A percentile compares a stretch with the other conserved stretches of the same genome.
phyloP scores from a whole-genome alignment of 2,113 vertebrate genomes.

The Mesoclemmys tuberculata region DNA sequence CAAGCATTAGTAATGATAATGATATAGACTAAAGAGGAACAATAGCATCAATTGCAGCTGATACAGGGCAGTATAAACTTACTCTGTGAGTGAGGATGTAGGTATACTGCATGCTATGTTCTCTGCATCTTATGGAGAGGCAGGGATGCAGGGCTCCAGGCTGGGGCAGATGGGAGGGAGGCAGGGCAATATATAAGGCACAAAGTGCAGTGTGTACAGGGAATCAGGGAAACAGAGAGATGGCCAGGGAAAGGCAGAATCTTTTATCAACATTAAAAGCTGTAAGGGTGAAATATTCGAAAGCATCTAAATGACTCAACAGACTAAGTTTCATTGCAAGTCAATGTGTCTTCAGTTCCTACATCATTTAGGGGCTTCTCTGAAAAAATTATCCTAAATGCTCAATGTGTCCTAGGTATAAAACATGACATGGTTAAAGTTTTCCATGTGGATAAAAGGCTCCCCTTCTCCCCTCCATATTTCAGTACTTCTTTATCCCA shows the following conservation, averaged over 20 bases:
- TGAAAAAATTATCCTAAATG: not conserved
- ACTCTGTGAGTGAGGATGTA: not conserved
- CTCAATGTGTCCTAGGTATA: not conserved
- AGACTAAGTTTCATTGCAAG: not conserved
- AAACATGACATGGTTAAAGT: not conserved
- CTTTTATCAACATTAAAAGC: not conserved
- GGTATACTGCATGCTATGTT: not conserved
- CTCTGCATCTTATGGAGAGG: not conserved
- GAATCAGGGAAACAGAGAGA: not conserved
- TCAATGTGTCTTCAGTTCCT: not conserved
- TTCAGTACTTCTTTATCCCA: not conserved
- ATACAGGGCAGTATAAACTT: not conserved
- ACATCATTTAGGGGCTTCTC: not conserved
- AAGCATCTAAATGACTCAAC: not conserved
- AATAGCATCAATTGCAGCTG: not conserved
- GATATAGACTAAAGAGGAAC: not conserved
- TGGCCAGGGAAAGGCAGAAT: not conserved
- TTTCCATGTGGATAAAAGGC: not conserved
- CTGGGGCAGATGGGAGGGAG: not conserved
- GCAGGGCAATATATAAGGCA: not conserved
- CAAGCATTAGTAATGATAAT: not conserved
- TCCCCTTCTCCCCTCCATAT: not conserved
- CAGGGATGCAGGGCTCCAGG: not conserved
- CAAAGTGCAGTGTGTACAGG: not conserved
- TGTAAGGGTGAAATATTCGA: not conserved